Conservation (phyloP, 2,797 vertebrate species). For the Scarus forsteni region DNA sequence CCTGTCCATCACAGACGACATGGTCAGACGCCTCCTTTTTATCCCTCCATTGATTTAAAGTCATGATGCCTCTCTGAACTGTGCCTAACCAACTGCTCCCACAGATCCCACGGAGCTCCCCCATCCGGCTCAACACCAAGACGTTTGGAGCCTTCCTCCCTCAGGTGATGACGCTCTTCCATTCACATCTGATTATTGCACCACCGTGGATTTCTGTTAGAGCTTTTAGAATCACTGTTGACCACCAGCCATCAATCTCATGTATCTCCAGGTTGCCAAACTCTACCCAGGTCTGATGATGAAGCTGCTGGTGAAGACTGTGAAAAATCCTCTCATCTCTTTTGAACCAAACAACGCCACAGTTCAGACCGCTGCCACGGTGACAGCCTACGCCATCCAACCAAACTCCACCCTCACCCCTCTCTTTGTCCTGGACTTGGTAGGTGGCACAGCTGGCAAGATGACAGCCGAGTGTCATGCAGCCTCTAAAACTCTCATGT, state of each 20-base stretch:
- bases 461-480: not conserved
- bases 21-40: conserved; percentile 68
- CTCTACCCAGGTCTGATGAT: conserved; percentile 80
- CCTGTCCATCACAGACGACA: conserved; percentile 84
- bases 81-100: not conserved
- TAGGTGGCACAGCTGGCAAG: conserved; percentile 42
- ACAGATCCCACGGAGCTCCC: conserved; percentile 80
- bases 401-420: conserved; percentile 75
- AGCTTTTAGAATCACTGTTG: no score
- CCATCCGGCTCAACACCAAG: conserved; percentile 80
- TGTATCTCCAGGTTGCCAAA: conserved; percentile 71
- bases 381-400: conserved; percentile 82
- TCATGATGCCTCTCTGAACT: not conserved
- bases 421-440: conserved; percentile 83
- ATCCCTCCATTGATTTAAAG: not conserved
- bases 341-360: conserved; percentile 72
- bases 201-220: no score
- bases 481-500: not conserved
- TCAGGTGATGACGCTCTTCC: conserved; percentile 62
- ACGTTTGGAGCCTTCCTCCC: conserved; percentile 81
- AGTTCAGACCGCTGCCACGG: conserved; percentile 46
- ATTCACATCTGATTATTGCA: not conserved
- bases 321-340: conserved; percentile 57
- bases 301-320: conserved; percentile 74
- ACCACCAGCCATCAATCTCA: no score